These are phyloP conservation scores for Sebastes fasciatus DNA, from an alignment of 2,113 vertebrate genomes.

Conservation along the genomic window DNA sequence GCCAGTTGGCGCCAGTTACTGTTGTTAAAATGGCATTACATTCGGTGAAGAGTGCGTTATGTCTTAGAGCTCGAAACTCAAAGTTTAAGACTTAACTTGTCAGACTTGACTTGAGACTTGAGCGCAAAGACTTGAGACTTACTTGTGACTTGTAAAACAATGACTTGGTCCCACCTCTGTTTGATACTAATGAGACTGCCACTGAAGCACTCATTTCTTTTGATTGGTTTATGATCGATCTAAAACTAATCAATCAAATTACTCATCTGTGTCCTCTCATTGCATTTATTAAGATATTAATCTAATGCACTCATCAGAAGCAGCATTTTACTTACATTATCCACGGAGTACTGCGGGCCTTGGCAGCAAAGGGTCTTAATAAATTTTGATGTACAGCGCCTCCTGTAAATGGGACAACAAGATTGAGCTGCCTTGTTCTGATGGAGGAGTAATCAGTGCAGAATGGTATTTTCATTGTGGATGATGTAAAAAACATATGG, in stretches of 20 bases:
- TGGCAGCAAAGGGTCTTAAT: constrained; percentile 68
- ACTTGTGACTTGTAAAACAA: too few relatives aligned
- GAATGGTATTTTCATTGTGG: constrained; percentile 12
- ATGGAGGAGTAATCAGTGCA: constrained; percentile 44
- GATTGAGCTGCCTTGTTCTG: constrained; percentile 21
- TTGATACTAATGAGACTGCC: background rate
- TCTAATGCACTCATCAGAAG: constrained; percentile 29
- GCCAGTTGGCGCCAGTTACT: too few relatives aligned
- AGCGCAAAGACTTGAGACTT: too few relatives aligned
- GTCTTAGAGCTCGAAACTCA: too few relatives aligned
- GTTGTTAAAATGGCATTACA: too few relatives aligned
- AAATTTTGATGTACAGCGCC: constrained; percentile 60
- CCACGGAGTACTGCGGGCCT: constrained; percentile 52
- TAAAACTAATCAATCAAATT: constrained; percentile 36
- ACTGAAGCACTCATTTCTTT: background rate
- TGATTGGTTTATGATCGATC: constrained; percentile 55
- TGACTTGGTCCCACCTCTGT: background rate
- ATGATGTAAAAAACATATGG: constrained; percentile 15
- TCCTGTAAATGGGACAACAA: constrained; percentile 68
- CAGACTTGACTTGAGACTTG: too few relatives aligned
- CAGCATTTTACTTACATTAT: constrained; percentile 77
- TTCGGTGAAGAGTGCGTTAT: too few relatives aligned
- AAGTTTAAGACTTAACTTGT: too few relatives aligned
- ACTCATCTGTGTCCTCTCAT: constrained; percentile 3
- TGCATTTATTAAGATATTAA: constrained; percentile 22